Evolutionary conservation across 2,888 invertebrate genomes (phyloP).

Genomic region (Tipula unca): DNA sequence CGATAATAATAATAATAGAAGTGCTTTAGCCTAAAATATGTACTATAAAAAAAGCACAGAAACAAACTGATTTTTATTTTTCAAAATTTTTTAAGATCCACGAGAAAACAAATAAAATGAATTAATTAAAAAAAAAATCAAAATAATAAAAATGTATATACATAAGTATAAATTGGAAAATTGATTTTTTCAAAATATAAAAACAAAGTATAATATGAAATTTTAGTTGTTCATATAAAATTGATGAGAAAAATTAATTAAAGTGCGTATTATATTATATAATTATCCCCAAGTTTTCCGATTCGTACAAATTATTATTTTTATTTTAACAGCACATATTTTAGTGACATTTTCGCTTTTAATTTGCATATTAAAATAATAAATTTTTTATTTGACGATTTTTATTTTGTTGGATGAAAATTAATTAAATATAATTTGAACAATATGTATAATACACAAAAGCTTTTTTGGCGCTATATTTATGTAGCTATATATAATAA

Average conservation of each 20-base stretch:
- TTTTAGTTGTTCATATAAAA: background rate
- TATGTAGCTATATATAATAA: background rate
- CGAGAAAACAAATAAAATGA: background rate
- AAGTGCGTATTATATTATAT: background rate
- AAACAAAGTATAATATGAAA: background rate
- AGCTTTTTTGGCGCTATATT: no score
- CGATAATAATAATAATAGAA: background rate
- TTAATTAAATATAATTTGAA: no score
- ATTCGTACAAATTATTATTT: background rate
- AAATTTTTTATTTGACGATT: background rate
- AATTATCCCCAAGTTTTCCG: background rate
- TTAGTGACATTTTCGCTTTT: background rate
- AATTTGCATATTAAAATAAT: background rate
- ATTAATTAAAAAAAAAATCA: background rate
- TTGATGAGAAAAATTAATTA: background rate
- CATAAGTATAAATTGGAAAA: background rate
- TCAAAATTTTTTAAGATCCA: background rate
- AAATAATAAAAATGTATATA: background rate
- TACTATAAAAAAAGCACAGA: background rate
- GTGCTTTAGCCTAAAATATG: background rate
- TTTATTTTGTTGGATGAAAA: background rate
- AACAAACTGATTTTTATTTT: background rate
- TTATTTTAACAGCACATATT: background rate
- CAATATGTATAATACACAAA: no score
- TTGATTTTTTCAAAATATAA: background rate